phyloP scores from a whole-genome alignment of 2,888 invertebrate species.

The Pristionchus japonicus region DNA sequence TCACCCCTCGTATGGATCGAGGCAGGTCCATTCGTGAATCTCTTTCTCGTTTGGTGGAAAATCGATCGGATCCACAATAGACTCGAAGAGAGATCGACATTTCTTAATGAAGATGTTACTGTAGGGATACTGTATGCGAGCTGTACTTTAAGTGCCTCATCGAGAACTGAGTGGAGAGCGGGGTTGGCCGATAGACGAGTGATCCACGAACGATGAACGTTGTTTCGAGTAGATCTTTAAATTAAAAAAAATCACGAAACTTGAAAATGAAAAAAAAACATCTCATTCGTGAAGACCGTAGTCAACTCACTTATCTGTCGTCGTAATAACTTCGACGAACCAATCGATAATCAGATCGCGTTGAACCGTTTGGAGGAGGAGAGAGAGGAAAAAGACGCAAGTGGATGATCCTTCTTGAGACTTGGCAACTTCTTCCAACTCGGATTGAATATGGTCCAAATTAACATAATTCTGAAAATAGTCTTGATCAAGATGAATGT shows the following conservation, averaged over 20 bases:
- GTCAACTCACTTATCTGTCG: background rate
- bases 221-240: background rate
- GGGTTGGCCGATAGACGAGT: background rate
- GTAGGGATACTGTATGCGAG: background rate
- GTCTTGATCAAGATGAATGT: too few relatives aligned
- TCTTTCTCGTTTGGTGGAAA: background rate
- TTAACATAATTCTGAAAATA: background rate
- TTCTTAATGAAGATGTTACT: background rate
- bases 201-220: constrained; percentile 40
- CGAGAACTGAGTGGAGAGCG: background rate
- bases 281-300: background rate
- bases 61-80: background rate
- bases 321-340: background rate
- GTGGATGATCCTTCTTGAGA: constrained; percentile 38
- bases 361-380: background rate
- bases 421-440: background rate
- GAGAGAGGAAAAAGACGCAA: background rate
- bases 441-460: background rate
- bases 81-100: background rate
- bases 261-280: background rate
- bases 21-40: constrained; percentile 25
- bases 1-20: constrained; percentile 42
- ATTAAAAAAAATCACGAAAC: too few relatives aligned
- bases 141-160: background rate
- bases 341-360: background rate